Evolutionary conservation across 2,113 vertebrate species (phyloP).

Genomic region (Drymodes brunneopygia): DNA sequence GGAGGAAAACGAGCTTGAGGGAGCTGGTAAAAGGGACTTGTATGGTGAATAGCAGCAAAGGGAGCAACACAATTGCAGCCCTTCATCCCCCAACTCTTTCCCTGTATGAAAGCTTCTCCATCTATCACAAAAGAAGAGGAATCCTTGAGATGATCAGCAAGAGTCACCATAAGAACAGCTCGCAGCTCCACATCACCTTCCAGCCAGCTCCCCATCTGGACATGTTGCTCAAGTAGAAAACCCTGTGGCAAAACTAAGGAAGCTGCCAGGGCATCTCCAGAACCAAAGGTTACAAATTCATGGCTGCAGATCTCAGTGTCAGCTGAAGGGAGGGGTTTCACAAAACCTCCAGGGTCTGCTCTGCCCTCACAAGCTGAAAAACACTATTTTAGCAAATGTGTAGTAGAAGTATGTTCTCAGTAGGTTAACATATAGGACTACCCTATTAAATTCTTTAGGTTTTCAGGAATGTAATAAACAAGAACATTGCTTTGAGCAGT

Average conservation of each 20-base stretch:
- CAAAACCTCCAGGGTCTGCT: neutral
- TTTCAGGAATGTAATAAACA: neutral
- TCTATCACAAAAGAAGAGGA: conserved; percentile 80
- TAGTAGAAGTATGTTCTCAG: neutral
- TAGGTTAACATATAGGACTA: neutral
- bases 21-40: neutral
- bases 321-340: rapidly evolving
- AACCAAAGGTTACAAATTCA: neutral
- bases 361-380: neutral
- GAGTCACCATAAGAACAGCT: conserved; percentile 84
- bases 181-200: conserved; percentile 90
- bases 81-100: neutral
- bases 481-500: neutral
- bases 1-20: neutral
- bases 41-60: neutral
- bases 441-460: neutral
- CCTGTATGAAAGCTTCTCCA: conserved; percentile 84
- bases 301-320: neutral
- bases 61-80: neutral
- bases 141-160: conserved; percentile 86
- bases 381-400: neutral
- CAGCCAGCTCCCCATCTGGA: conserved; percentile 82
- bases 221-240: conserved; percentile 48
- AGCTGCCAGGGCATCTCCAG: neutral
- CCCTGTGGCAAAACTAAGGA: neutral